Percentiles rank a stretch among this genome's conserved stretches.
phyloP scores from a whole-genome alignment of 2,888 invertebrate genomes.

The Chromoteleia sp. region DNA sequence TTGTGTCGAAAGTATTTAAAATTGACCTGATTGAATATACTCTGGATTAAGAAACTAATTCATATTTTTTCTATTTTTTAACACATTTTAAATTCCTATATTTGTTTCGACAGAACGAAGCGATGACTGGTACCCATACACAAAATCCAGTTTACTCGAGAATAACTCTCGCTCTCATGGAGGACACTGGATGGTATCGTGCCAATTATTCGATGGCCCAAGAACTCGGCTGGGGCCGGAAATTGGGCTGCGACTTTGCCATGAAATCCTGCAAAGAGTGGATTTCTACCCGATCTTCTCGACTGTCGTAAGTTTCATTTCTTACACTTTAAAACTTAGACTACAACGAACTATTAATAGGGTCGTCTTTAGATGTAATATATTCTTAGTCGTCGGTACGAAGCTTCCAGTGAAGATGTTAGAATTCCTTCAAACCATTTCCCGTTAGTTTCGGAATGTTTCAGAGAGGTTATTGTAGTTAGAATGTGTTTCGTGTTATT shows the following conservation, averaged over 20 bases:
- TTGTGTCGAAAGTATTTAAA: too few species aligned
- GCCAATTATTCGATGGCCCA: constrained; percentile 96
- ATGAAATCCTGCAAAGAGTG: constrained; percentile 98
- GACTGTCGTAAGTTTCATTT: constrained; percentile 74
- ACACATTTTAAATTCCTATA: too few species aligned
- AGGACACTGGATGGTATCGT: constrained; percentile 98
- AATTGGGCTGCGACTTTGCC: constrained; percentile 97
- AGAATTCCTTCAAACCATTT: constrained; percentile 1
- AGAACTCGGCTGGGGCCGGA: constrained; percentile 95
- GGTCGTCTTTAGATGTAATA: constrained; percentile 7
- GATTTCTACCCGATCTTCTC: constrained; percentile 91
- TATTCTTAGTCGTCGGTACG: neutral
- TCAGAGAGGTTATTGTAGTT: constrained; percentile 9
- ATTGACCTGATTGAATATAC: too few species aligned
- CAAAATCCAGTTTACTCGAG: constrained; percentile 98
- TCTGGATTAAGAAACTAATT: too few species aligned
- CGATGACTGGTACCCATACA: constrained; percentile 99
- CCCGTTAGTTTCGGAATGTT: constrained; percentile 3
- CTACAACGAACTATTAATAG: neutral
- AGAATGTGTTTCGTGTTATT: constrained; percentile 9
- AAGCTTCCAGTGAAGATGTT: neutral
- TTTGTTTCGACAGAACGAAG: constrained; percentile 91
- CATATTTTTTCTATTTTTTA: too few species aligned
- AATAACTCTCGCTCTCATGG: constrained; percentile 97
- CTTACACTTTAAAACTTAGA: neutral